Percentiles rank a stretch among this genome's conserved stretches.
Evolutionary conservation across 2,797 vertebrate genomes (phyloP).

Genomic region (Gadopsis marmoratus): DNA sequence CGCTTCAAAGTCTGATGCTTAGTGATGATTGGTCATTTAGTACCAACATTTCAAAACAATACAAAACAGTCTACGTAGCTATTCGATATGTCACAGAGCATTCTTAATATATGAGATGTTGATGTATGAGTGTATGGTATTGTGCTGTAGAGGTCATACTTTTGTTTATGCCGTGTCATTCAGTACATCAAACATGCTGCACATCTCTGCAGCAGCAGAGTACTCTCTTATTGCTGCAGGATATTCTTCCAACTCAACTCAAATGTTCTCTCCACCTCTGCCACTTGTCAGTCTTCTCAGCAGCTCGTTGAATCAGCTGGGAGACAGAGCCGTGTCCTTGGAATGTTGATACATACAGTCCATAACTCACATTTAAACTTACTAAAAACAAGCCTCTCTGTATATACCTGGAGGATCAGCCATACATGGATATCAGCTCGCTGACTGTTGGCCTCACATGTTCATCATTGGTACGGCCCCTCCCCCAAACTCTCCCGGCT

Average conservation of each 20-base stretch:
- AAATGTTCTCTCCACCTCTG: constrained; percentile 32
- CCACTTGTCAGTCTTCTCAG: constrained; percentile 1
- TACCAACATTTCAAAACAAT: background rate
- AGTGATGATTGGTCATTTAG: background rate
- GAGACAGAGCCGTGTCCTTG: constrained; percentile 43
- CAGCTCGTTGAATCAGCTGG: constrained; percentile 18
- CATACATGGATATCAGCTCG: constrained; percentile 42
- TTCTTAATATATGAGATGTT: constrained; percentile 12
- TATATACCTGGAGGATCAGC: constrained; percentile 33
- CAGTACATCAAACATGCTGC: constrained; percentile 19
- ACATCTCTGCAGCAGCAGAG: constrained; percentile 19
- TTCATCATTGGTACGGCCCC: constrained; percentile 37
- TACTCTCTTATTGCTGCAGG: constrained; percentile 16
- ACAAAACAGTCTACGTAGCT: background rate
- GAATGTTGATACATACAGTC: constrained; percentile 27
- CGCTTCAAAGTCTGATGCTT: too few relatives aligned
- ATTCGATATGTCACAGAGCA: background rate
- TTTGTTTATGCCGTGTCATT: constrained; percentile 30
- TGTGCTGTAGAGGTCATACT: constrained; percentile 27
- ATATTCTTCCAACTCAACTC: constrained; percentile 45
- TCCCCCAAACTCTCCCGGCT: constrained; percentile 55
- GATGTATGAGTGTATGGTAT: background rate
- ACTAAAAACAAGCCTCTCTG: constrained; percentile 47
- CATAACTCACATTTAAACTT: constrained; percentile 47
- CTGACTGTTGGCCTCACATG: constrained; percentile 63